Base-by-base conservation (phyloP, 1,140 invertebrate species). In the Teleogryllus occipitalis region DNA sequence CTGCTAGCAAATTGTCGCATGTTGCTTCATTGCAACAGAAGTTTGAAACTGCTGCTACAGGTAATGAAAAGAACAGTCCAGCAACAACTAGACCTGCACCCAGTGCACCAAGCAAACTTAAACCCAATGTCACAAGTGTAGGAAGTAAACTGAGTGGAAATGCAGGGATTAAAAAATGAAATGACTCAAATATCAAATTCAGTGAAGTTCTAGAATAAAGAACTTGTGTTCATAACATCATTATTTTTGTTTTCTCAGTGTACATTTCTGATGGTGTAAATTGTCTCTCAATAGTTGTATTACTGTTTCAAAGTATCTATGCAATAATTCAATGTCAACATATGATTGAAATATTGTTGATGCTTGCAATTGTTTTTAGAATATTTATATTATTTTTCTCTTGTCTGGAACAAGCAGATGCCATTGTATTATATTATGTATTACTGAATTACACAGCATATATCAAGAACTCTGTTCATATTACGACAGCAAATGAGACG, bases 11-110 rank as follows among this genome's bases (percentile, higher is more conserved):
- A 84, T 89, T 89, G 75, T 92, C 91, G 7, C 92, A 91, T 82
- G 92, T 94, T 47, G 92, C 92, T 1, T 91, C 91, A 47, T 85
- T 94, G 77, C 92, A 94, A 82, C 91, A 93, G 81, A 93, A 93
- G 84, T 94, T 94, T 83, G 92, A 94, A 82, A 80, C 81, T 76
- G 80, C 74, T 10, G 48, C 47, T 54, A 49, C 48, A 14, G 74
- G 39, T 8, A 77, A 74, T 46, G 80, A 80, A 14, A 80, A 80
- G 27, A 65, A 39, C 21, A 49, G 10, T 39, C 7, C 46, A 5
- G 47, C 73, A 48, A 48, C 46, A 22, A 22, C 8, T 18, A 79
- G 78, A 75, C 47, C 78, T 39, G 5, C 22, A 75, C n/a, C 73
- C 22, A 75, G 72, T 75, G 73, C 39, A 15, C 15, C 73, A 8